A percentile compares a stretch with the other conserved stretches of the same genome.
Conservation (phyloP, 2,888 invertebrate genomes). For the Drosophila differens region DNA sequence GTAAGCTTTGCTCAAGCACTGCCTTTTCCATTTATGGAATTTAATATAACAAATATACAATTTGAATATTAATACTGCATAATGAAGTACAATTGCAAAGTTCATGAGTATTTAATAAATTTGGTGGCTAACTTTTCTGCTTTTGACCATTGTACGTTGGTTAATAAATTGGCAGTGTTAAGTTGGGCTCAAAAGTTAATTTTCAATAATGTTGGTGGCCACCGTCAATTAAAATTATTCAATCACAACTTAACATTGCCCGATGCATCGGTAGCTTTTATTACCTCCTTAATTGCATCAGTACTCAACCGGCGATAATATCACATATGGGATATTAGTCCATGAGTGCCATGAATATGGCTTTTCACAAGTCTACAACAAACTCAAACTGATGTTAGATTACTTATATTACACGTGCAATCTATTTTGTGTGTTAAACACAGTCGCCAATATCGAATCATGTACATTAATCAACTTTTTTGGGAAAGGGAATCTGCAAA, state of each 20-base stretch:
- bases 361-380: background rate
- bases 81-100: background rate
- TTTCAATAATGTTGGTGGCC: background rate
- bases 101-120: background rate
- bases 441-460: background rate
- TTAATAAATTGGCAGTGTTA: conserved; percentile 44
- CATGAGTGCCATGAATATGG: background rate
- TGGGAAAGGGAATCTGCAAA: background rate
- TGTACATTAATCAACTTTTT: background rate
- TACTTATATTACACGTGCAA: background rate
- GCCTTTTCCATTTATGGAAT: background rate
- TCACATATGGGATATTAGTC: background rate
- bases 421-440: no score
- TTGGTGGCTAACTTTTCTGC: background rate
- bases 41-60: background rate
- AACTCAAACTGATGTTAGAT: background rate
- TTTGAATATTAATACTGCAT: background rate
- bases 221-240: background rate
- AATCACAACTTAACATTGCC: background rate
- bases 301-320: background rate
- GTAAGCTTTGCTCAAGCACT: background rate
- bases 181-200: conserved; percentile 14
- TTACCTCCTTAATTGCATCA: background rate
- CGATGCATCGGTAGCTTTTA: background rate
- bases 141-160: conserved; percentile 26